phyloP scores from a whole-genome alignment of 2,797 vertebrate species.

The Silurus aristotelis region DNA sequence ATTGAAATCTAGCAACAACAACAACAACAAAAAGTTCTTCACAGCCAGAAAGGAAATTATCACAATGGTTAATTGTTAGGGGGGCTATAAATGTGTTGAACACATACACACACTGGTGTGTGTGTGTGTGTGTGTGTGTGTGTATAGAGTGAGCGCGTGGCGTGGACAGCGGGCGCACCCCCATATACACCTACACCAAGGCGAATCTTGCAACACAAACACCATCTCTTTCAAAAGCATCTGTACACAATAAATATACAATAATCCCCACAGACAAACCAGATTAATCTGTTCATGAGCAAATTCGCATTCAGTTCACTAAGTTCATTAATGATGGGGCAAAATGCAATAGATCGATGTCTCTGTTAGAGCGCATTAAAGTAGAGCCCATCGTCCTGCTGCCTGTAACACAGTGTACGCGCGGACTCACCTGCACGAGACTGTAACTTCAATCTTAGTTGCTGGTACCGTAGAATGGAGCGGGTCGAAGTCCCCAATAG shows the following conservation, averaged over 20 bases:
- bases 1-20: not conserved
- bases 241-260: not conserved
- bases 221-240: not conserved
- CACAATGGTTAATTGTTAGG: not conserved
- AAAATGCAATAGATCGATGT: not conserved
- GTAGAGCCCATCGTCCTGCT: not conserved
- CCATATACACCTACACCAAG: conserved; percentile 65
- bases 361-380: not conserved
- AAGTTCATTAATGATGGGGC: not conserved
- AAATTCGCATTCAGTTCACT: not conserved
- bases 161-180: conserved; percentile 50
- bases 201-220: conserved; percentile 40
- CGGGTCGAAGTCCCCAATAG: conserved; percentile 84
- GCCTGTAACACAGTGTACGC: not conserved
- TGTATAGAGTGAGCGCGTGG: conserved; percentile 19
- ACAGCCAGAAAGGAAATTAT: not conserved
- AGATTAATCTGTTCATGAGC: too few relatives aligned
- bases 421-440: conserved; percentile 86
- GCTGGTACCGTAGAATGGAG: conserved; percentile 83
- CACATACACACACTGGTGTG: not conserved
- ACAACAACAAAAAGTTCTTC: not conserved
- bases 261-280: not conserved
- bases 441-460: conserved; percentile 91
- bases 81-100: not conserved
- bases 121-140: not conserved